Evolutionary conservation across 2,888 invertebrate species (phyloP), one percentile per base, ranked within the genome.

Genomic region (Troglohyphantes excavatus): DNA sequence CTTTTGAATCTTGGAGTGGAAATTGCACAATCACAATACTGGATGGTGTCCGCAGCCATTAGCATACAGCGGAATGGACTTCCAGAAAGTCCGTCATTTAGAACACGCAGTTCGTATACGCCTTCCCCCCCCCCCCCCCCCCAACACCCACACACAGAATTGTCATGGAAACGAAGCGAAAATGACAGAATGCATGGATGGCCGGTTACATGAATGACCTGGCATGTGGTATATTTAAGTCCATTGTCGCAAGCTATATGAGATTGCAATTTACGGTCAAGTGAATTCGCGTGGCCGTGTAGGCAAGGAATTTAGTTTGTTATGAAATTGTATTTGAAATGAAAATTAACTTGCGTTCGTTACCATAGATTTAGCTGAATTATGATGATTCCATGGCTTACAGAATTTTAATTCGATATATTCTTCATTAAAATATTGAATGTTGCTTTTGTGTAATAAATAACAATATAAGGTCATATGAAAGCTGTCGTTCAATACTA

Each of bases 131-230:
- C 53, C 17, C 53, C 1, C 53, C 1, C 5, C 5, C 17, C 5
- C 53, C 5, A 5, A 5, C 53, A 13, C n/a, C 13, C 13, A 53
- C 53, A 53, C n/a, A n/a, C 53, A 53, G 17, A 53, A 53, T 53
- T n/a, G 53, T n/a, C 53, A 53, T 53, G 53, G 53, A 53, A 53
- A 53, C 53, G 17, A 53, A 53, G 53, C n/a, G 53, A 53, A 53
- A 53, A 53, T 53, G 53, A 53, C 53, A n/a, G n/a, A 53, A 53
- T 13, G 53, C 53, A 53, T 53, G 53, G 53, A 5, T 53, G 53
- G 53, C 53, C n/a, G n/a, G n/a, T n/a, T n/a, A n/a, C 53, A 53
- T 13, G n/a, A 53, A 13, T n/a, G 17, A 17, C 53, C n/a, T 53
- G n/a, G 17, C 53, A 53, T n/a, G 53, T 53, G 53, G 17, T n/a